Base-by-base conservation (phyloP, 2,888 invertebrate genomes). In the Chydorus sphaericus region DNA sequence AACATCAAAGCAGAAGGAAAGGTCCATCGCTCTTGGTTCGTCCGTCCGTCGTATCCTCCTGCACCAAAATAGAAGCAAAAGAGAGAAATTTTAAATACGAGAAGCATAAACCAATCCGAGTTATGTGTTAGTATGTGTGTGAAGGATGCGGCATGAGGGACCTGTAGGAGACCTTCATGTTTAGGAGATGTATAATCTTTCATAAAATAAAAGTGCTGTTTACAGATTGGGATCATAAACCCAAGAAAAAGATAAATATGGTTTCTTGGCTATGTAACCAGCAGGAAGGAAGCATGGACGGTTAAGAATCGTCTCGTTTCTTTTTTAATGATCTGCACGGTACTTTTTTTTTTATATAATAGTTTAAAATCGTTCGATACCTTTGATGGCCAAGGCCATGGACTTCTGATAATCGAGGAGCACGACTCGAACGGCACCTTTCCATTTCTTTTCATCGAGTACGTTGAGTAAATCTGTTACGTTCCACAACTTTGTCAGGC, bases 1-100 rank as follows among this genome's bases (percentile, higher is more conserved):
- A 85, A 91, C 88, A 90, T 90, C 4, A 90, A 70, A 0, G 90
- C 86, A 0, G 87, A 86, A 0, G 90, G 86, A 64, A 88, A 88
- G 0, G 84, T 82, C 90, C 90, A 91, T 55, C 82, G 78, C 58
- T 87, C 82, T 48, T 76, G 73, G 1, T 79, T 75, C 2, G 77
- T 75, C 23, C 80, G 71, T 1, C 83, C 85, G 65, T 80, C 83
- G 67, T 87, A 89, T 0, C 85, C 85, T 8, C 78, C n/a, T n/a
- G n/a, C n/a, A n/a, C n/a, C 77, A 28, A 57, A 55, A 31, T 29
- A 33, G 18, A 57, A 48, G 4, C 48, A 16, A 48, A 31, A 18
- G 30, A 10, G 31, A 8, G n/a, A 23, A 10, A 14, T 3, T 23
- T 4, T 14, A 33, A 23, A 11, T 11, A 31, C 23, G 33, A 39